phyloP scores from a whole-genome alignment of 2,113 vertebrate species.

The Excalfactoria chinensis region DNA sequence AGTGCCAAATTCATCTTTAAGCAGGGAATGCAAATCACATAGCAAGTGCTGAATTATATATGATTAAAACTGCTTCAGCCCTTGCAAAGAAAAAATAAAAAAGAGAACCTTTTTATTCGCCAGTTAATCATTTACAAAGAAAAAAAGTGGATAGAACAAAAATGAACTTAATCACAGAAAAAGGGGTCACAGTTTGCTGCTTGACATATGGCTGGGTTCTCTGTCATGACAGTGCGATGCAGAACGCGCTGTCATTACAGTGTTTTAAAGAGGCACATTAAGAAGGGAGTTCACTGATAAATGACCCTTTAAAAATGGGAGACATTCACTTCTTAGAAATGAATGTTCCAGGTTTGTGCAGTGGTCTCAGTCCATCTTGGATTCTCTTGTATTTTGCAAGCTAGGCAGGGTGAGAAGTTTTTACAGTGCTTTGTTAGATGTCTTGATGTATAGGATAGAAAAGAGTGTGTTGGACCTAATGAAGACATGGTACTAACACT shows the following conservation, averaged over 20 bases:
- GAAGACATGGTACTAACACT: not conserved
- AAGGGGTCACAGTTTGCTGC: constrained; percentile 35
- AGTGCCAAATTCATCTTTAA: constrained; percentile 63
- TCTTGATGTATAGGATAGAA: not conserved
- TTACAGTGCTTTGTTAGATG: not conserved
- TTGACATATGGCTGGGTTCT: constrained; percentile 31
- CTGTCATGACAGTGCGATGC: not conserved
- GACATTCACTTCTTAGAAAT: not conserved
- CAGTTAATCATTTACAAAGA: not conserved
- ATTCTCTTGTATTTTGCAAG: not conserved
- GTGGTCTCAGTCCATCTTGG: not conserved
- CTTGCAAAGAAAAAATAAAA: constrained; percentile 29
- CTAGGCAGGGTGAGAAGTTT: not conserved
- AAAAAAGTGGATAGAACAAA: constrained; percentile 2
- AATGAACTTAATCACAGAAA: constrained; percentile 47
- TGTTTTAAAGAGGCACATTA: constrained; percentile 32
- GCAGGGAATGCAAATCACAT: not conserved
- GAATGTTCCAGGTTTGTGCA: not conserved
- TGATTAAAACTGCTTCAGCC: constrained; percentile 49
- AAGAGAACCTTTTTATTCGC: constrained; percentile 11
- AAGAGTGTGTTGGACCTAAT: not conserved
- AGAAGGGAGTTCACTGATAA: constrained; percentile 21
- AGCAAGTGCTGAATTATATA: constrained; percentile 50
- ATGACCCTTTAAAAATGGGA: constrained; percentile 16
- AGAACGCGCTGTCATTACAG: not conserved